These are phyloP conservation scores for Gopherus flavomarginatus DNA, from an alignment of 2,113 vertebrate genomes.

Conservation along the genomic window DNA sequence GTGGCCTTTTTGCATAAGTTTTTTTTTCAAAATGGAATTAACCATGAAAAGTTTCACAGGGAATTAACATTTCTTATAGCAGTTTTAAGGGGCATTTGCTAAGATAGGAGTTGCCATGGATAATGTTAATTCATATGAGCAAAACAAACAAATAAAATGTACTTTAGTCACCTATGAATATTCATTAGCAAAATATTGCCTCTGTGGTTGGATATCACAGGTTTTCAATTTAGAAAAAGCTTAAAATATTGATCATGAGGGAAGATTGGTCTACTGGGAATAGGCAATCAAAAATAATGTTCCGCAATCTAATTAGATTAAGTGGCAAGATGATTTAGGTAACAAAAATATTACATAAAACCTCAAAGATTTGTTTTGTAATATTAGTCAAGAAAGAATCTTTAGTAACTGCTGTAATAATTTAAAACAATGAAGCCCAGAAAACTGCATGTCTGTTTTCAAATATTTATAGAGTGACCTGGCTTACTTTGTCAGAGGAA, in stretches of 20 bases:
- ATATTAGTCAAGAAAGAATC: neutral
- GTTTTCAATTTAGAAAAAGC: neutral
- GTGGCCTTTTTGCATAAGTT: conserved; percentile 42
- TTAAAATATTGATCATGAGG: neutral
- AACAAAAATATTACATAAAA: conserved; percentile 4
- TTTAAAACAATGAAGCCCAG: neutral
- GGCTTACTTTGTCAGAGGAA: conserved; percentile 40
- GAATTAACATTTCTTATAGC: conserved; percentile 48
- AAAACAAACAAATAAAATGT: conserved; percentile 65
- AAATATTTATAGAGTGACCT: conserved; percentile 39
- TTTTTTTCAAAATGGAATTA: conserved; percentile 70
- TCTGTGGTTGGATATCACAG: conserved; percentile 44
- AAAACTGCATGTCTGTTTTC: conserved; percentile 38
- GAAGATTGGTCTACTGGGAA: conserved; percentile 32
- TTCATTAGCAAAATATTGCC: conserved; percentile 59
- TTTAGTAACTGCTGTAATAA: neutral
- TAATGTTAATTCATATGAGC: conserved; percentile 59
- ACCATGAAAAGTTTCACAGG: conserved; percentile 39
- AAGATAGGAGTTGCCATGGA: conserved; percentile 46
- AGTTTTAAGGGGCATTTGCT: conserved; percentile 57
- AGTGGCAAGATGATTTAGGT: conserved; percentile 20
- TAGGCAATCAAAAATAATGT: neutral
- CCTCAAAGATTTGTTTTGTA: neutral
- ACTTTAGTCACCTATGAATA: conserved; percentile 72
- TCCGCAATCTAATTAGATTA: neutral